Percentiles rank a stretch among this genome's conserved stretches.
Conservation (phyloP, 2,113 vertebrate species). For the Trichechus manatus region DNA sequence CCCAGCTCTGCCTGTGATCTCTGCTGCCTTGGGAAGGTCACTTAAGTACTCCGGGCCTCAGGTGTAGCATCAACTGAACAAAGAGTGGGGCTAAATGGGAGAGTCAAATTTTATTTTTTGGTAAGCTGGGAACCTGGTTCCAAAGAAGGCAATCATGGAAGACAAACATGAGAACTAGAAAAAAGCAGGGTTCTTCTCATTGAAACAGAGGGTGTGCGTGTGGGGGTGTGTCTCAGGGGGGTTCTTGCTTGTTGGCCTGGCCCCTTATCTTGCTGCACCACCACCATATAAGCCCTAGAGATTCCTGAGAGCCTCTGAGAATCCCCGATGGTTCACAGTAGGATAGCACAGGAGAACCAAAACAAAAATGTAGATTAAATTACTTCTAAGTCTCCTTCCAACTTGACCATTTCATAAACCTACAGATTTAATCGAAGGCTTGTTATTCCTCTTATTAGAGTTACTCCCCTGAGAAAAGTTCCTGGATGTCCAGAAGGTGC, state of each 20-base stretch:
- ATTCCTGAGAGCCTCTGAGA: neutral
- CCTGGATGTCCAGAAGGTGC: neutral
- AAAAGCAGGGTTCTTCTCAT: neutral
- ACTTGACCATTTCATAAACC: neutral
- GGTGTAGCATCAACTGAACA: neutral
- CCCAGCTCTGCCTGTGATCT: neutral
- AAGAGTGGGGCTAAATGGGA: neutral
- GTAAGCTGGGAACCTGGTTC: neutral
- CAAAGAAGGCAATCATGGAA: neutral
- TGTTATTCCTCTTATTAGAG: neutral
- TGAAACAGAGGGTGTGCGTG: accelerated
- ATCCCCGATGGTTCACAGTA: neutral
- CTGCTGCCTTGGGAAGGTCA: neutral
- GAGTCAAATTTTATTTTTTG: too few relatives aligned
- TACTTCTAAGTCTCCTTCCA: neutral
- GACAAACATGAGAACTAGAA: too few relatives aligned
- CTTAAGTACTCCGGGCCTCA: neutral
- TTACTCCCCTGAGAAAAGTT: neutral
- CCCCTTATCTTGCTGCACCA: accelerated
- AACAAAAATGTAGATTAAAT: neutral
- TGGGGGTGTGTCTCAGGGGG: neutral
- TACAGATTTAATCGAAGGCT: neutral
- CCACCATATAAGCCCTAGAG: accelerated
- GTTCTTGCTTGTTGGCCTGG: accelerated
- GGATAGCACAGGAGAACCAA: neutral